A percentile compares a stretch with the other conserved stretches of the same genome.
These are phyloP conservation scores for Paramisgurnus dabryanus DNA, from an alignment of 2,113 vertebrate species.

Conservation along the genomic window DNA sequence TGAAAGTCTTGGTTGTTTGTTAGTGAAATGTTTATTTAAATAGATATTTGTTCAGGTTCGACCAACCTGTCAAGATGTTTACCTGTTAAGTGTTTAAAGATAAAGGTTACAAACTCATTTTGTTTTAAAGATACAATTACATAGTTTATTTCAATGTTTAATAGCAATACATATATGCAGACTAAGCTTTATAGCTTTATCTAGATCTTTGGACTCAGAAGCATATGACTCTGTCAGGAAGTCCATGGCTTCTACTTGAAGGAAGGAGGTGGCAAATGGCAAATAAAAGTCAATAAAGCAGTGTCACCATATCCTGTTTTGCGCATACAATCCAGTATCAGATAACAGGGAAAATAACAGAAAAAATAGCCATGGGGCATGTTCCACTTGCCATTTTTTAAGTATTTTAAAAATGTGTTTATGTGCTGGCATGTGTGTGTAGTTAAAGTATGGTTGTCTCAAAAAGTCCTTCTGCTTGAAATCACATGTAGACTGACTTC, in stretches of 20 bases:
- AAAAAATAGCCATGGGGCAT: too few relatives aligned
- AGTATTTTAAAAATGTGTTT: too few relatives aligned
- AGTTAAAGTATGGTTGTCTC: neutral
- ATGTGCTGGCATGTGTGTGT: too few relatives aligned
- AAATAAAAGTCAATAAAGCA: conserved; percentile 32
- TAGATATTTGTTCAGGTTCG: conserved; percentile 46
- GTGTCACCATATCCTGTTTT: neutral
- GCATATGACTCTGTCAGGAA: conserved; percentile 39
- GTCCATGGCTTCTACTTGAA: neutral
- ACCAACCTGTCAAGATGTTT: conserved; percentile 3
- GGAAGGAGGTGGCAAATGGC: conserved; percentile 37
- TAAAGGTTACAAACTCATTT: neutral
- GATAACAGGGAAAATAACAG: too few relatives aligned
- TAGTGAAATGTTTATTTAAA: conserved; percentile 40
- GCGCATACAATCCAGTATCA: too few relatives aligned
- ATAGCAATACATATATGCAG: too few relatives aligned
- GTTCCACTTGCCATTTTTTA: too few relatives aligned
- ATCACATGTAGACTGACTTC: conserved; percentile 61
- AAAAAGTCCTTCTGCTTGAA: neutral
- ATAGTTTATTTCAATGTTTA: too few relatives aligned
- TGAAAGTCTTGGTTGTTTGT: conserved; percentile 28
- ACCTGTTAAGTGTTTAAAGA: neutral
- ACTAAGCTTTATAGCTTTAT: neutral
- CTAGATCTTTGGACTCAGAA: conserved; percentile 27
- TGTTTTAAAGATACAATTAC: too few relatives aligned